These are phyloP conservation scores for Nemopilema nomurai DNA, from an alignment of 30 jellyfish, hydroid and myxozoan species.

Conservation along the genomic window DNA sequence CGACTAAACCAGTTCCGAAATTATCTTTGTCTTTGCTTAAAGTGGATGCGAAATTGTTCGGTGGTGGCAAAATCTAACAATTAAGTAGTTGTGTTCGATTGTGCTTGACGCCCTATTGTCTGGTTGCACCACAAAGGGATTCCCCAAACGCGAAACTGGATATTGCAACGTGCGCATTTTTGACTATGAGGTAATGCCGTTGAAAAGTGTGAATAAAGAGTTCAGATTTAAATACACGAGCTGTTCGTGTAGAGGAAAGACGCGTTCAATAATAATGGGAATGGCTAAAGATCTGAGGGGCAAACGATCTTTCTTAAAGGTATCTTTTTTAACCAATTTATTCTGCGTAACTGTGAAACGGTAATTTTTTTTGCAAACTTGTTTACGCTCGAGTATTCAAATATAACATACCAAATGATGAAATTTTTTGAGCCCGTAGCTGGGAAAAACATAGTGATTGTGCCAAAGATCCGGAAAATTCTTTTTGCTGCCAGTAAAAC, in stretches of 20 bases:
- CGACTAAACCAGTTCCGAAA: neutral
- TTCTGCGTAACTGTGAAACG: no score
- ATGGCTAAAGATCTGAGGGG: conserved; percentile 13
- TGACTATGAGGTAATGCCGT: neutral
- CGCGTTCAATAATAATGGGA: conserved; percentile 16
- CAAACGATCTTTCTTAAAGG: neutral
- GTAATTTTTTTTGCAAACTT: no score
- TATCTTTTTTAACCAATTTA: neutral
- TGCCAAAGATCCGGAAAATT: no score
- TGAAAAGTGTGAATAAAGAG: neutral
- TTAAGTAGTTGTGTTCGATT: no score
- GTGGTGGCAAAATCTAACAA: no score
- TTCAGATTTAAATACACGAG: neutral
- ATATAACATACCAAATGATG: no score
- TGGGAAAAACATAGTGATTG: no score
- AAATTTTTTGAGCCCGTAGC: no score
- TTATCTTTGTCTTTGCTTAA: neutral
- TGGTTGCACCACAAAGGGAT: conserved; percentile 2
- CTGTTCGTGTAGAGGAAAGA: neutral
- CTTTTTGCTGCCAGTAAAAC: no score
- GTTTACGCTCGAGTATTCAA: no score
- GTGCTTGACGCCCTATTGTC: conserved; percentile 16
- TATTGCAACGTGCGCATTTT: conserved; percentile 25
- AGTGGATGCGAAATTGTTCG: no score
- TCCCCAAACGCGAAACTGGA: conserved; percentile 1